phyloP scores from a whole-genome alignment of 1,140 invertebrate species.

The Lordiphosa mommai region DNA sequence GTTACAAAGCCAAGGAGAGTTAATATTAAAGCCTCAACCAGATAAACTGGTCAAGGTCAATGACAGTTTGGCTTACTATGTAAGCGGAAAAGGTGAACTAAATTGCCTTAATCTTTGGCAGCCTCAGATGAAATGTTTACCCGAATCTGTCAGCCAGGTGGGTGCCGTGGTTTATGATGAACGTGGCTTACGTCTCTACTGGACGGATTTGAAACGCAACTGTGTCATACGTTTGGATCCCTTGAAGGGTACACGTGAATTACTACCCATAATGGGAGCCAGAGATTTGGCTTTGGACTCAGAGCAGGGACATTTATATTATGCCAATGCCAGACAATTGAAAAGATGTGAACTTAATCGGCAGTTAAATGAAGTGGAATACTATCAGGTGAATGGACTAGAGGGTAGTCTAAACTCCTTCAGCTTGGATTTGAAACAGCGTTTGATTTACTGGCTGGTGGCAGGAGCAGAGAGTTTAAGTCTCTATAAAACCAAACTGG shows the following conservation, averaged over 20 bases:
- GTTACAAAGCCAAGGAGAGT: conserved; percentile 56
- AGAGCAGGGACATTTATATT: conserved; percentile 90
- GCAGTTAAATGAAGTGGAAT: conserved; percentile 36
- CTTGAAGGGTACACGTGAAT: conserved; percentile 36
- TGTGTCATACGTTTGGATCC: conserved; percentile 55
- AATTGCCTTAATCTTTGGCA: conserved; percentile 52
- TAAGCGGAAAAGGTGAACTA: conserved; percentile 20
- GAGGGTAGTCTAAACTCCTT: conserved; percentile 85
- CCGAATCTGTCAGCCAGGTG: conserved; percentile 78
- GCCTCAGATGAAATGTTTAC: conserved; percentile 27
- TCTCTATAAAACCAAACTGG: not conserved
- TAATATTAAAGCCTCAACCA: conserved; percentile 1
- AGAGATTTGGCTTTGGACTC: conserved; percentile 91
- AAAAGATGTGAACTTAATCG: conserved; percentile 89
- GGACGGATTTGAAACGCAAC: conserved; percentile 82
- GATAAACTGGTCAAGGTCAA: conserved; percentile 49
- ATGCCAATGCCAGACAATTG: conserved; percentile 91
- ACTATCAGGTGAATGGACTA: conserved; percentile 48
- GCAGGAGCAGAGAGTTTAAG: conserved; percentile 76
- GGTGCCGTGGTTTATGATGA: conserved; percentile 92
- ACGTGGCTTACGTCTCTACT: conserved; percentile 93
- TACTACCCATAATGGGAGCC: conserved; percentile 60
- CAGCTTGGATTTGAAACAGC: conserved; percentile 87
- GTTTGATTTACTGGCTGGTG: conserved; percentile 89
- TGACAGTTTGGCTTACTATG: conserved; percentile 50